Evolutionary conservation across 2,888 invertebrate genomes (phyloP), one percentile per base, ranked within the genome.

Genomic region (Anaspis maculata): DNA sequence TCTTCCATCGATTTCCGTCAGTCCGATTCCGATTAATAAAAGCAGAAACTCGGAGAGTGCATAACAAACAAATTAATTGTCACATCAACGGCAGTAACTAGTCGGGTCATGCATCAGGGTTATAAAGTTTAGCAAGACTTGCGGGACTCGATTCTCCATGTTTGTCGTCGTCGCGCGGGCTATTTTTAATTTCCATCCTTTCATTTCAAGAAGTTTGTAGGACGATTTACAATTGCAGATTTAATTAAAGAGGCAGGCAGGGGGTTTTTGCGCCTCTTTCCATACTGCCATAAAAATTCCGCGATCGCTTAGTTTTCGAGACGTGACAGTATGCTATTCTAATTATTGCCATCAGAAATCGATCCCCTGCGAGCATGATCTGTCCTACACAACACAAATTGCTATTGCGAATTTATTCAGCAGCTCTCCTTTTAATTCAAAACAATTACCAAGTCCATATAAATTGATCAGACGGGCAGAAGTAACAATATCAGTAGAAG

Each of bases 161-260:
- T 51, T 49, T 46, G 51, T 51, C 42, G 25, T 36, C n/a, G n/a
- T n/a, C n/a, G n/a, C n/a, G n/a, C n/a, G n/a, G n/a, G 44, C 48
- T 48, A 53, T 53, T 53, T 52, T 51, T 51, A 51, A 52, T 53
- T 53, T 52, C 45, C 47, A 43, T 46, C 44, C 45, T 48, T 49
- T 46, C 43, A 40, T 46, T 48, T 39, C 38, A 38, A n/a, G n/a
- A n/a, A n/a, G n/a, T n/a, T n/a, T n/a, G n/a, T n/a, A n/a, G 42
- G 33, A 42, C 45, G 45, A 48, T 51, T 47, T 45, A 47, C 49
- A 49, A 51, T 49, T 44, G 45, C 46, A 39, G 43, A 42, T 45
- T 52, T 53, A 53, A 53, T 53, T 51, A 51, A 45, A 48, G 47
- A 48, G 49, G 49, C 42, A 46, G 38, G 45, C 39, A 21, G 30